Conservation (phyloP, 64 coral and sea anemone genomes). For the Astreopora myriophthalma region DNA sequence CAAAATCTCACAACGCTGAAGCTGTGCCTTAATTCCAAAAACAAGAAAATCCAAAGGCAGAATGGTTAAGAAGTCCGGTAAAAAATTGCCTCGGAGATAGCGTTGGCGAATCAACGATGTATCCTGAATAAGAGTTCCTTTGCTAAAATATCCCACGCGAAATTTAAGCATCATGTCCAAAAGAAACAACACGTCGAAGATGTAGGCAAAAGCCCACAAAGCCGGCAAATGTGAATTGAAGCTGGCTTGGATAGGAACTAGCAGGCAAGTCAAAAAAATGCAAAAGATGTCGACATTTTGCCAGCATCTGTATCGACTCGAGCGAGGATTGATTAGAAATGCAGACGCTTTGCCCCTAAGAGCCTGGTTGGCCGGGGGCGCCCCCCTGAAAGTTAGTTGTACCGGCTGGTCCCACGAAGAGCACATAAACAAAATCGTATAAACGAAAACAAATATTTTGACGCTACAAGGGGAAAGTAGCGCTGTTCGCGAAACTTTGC, state of each 20-base stretch:
- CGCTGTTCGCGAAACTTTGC: background rate
- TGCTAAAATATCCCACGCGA: slow-evolving; percentile 69
- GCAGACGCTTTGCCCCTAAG: background rate
- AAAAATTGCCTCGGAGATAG: slow-evolving; percentile 64
- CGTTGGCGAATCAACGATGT: slow-evolving; percentile 36
- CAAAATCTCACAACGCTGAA: slow-evolving; percentile 61
- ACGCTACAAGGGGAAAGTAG: background rate
- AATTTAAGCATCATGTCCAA: slow-evolving; percentile 71
- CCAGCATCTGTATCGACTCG: slow-evolving; percentile 59
- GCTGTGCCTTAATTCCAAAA: slow-evolving; percentile 22
- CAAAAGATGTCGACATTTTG: slow-evolving; percentile 44
- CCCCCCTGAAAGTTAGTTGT: slow-evolving; percentile 81
- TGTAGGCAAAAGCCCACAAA: slow-evolving; percentile 64
- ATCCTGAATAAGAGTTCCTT: slow-evolving; percentile 79
- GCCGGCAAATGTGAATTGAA: slow-evolving; percentile 29
- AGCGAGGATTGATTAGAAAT: slow-evolving; percentile 58
- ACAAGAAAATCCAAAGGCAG: slow-evolving; percentile 74
- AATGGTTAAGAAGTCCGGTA: slow-evolving; percentile 55
- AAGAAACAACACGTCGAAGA: slow-evolving; percentile 71
- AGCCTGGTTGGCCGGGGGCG: slow-evolving; percentile 50
- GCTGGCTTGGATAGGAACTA: slow-evolving; percentile 84
- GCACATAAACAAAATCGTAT: slow-evolving; percentile 9
- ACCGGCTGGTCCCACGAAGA: slow-evolving; percentile 21
- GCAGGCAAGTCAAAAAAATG: slow-evolving; percentile 59
- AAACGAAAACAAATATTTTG: background rate